Percentiles rank a stretch among this genome's conserved stretches.
phyloP scores from a whole-genome alignment of 2,888 invertebrate genomes.

The Drosophila affinis region DNA sequence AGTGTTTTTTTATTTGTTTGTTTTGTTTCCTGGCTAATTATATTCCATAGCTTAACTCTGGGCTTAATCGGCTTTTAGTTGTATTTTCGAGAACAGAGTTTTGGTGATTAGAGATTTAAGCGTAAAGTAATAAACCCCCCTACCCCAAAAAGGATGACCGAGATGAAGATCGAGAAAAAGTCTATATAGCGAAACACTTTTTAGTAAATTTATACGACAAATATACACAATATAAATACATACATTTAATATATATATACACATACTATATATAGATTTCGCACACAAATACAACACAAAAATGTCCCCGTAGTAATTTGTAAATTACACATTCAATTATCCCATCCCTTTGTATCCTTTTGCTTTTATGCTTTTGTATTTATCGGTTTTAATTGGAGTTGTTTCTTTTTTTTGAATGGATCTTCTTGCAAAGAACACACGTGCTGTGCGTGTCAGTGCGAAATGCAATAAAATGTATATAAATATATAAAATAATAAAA shows the following conservation, averaged over 20 bases:
- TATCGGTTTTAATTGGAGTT: constrained; percentile 53
- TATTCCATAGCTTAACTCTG: neutral
- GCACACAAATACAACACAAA: constrained; percentile 6
- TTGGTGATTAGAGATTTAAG: constrained; percentile 40
- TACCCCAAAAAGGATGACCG: neutral
- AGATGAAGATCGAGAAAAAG: constrained; percentile 6
- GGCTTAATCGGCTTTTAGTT: neutral
- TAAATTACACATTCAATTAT: constrained; percentile 32
- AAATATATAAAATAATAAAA: constrained; percentile 38
- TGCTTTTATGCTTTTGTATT: constrained; percentile 28
- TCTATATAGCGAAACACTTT: constrained; percentile 3
- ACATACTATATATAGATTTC: constrained; percentile 1
- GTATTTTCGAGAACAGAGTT: constrained; percentile 3
- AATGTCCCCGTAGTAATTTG: constrained; percentile 16
- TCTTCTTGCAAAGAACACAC: constrained; percentile 10
- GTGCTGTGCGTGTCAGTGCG: constrained; percentile 29
- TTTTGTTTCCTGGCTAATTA: neutral
- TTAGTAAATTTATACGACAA: constrained; percentile 42
- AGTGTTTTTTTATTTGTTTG: neutral
- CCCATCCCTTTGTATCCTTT: constrained; percentile 7
- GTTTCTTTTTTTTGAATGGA: constrained; percentile 22
- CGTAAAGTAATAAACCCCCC: constrained; percentile 24
- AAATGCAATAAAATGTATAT: constrained; percentile 65
- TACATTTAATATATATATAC: constrained; percentile 1
- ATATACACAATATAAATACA: constrained; percentile 18